Base-by-base conservation (phyloP, 92 coral and sea anemone species). In the Epizoanthus scotinus region DNA sequence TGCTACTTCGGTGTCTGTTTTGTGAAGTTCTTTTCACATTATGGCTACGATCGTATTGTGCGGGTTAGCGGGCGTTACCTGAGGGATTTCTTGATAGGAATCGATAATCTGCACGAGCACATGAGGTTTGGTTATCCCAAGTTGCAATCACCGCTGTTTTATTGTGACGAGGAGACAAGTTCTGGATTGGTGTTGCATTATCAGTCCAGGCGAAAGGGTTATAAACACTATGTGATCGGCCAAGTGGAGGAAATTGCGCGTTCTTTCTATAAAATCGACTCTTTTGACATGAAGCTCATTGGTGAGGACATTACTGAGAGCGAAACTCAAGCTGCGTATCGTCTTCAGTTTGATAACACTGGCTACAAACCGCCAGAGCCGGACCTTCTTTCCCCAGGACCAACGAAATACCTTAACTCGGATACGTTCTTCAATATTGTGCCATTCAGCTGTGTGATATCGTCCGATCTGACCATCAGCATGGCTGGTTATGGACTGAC, bases 81-180 rank as follows among this genome's bases (percentile, higher is more conserved):
- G 18, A 77, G 90, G 27, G 91, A 83, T 34, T 92, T 92, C 47
- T 60, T 92, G 64, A 83, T 84, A 24, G 90, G 97, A 12, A 92
- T 92, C 10, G 97, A 92, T 12, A 87, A 83, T 50, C 70, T 92
- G 0, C 97, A 92, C 82, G 97, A 92, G 50, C 97, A 92, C 8
- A 92, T 92, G 97, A 80, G 97, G 0, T 92, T 92, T 55, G 97
- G 90, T 0, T 92, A 92, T 40, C 97, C 97, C 2, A 87, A 92
- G 57, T 71, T 92, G 57, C 81, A 81, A 77, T 92, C 97, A 4
- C 97, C 97, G 6, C 42, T 88, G 38, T 92, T 92, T 73, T 82
- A 87, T 72, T 92, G 97, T 60, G 81, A 85, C 5, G 97, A 92
- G 12, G 97, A 92, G 63, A 89, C 97, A 26, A 87, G 93, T 49